Base-by-base conservation (phyloP, 2,113 vertebrate genomes). In the Todiramphus saurophagus region DNA sequence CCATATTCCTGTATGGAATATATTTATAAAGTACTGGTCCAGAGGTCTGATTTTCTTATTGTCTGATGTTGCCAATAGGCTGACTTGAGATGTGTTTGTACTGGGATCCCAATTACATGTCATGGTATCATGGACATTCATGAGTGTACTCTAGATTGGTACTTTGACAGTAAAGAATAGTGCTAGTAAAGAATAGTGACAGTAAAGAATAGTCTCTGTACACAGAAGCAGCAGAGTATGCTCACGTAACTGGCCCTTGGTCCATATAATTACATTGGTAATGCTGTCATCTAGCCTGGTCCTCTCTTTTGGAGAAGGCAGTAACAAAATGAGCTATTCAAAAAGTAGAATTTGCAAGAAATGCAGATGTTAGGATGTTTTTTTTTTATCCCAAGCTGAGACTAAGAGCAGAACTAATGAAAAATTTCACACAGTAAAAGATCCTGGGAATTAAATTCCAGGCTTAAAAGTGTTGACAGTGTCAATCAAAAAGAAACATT, bases 301-400 rank as follows among this genome's bases (percentile, higher is more conserved):
- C 58, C 7, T 5, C 11, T 73, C 16, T 69, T 84, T 62, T 51
- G 63, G 39, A 66, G 75, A 87, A 41, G 39, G 48, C 3, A 35
- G 17, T 64, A 51, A 79, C 5, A 73, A 84, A 10, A 21, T 3
- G 12, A 81, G 16, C 51, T 51, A 37, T 68, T 68, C 0, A 75
- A 75, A 86, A 79, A 64, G n/a, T 14, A 87, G n/a, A 68, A 39
- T 66, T 83, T 83, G 20, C 27, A 79, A 72, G 81, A 68, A 87
- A 64, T 69, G 8, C 37, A 43, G 41, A 37, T 75, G 11, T 64
- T 91, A 63, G 31, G n/a, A 28, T 51, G 11, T n/a, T 50, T 87
- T 62, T 15, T 43, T 76, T 84, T 68, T 48, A 69, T 64, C 18
- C 33, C 23, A 8, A 79, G 79, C 64, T 53, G 12, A 82, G 53